A percentile compares a stretch with the other conserved stretches of the same genome.
phyloP scores from a whole-genome alignment of 2,113 vertebrate species.

The Globicephala melas region DNA sequence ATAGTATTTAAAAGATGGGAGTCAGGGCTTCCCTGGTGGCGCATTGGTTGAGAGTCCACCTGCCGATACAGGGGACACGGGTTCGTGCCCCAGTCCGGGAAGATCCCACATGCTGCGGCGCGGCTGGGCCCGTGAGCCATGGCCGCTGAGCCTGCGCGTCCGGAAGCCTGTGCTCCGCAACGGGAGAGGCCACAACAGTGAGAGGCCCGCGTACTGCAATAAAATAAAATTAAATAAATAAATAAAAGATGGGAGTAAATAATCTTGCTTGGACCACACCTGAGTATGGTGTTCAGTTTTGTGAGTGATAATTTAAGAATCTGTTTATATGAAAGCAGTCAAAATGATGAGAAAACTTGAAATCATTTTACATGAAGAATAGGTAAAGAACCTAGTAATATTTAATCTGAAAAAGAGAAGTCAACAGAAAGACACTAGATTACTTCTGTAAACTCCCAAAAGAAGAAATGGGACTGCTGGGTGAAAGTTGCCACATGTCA shows the following conservation, averaged over 20 bases:
- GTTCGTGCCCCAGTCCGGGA: too few relatives aligned
- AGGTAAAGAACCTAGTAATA: not conserved
- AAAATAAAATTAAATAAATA: too few relatives aligned
- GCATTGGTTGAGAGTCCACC: too few relatives aligned
- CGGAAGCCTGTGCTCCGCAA: too few relatives aligned
- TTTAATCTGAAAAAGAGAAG: not conserved
- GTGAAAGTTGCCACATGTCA: not conserved
- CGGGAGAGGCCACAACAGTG: too few relatives aligned
- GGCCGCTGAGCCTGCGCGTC: too few relatives aligned
- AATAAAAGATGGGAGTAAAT: not conserved
- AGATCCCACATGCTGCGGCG: too few relatives aligned
- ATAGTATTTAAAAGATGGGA: not conserved
- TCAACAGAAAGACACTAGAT: not conserved
- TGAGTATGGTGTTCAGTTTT: not conserved
- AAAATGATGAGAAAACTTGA: not conserved
- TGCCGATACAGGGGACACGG: too few relatives aligned
- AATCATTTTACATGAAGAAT: not conserved
- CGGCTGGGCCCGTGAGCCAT: too few relatives aligned
- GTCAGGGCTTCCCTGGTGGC: too few relatives aligned
- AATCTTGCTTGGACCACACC: not conserved
- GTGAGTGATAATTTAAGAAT: not conserved
- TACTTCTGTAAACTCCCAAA: not conserved
- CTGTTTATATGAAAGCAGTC: constrained; percentile 6
- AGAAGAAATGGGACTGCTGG: not conserved
- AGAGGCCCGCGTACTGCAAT: too few relatives aligned